Conservation (phyloP, 37 sponge, comb jelly and placozoan species). For the Beroe ovata region DNA sequence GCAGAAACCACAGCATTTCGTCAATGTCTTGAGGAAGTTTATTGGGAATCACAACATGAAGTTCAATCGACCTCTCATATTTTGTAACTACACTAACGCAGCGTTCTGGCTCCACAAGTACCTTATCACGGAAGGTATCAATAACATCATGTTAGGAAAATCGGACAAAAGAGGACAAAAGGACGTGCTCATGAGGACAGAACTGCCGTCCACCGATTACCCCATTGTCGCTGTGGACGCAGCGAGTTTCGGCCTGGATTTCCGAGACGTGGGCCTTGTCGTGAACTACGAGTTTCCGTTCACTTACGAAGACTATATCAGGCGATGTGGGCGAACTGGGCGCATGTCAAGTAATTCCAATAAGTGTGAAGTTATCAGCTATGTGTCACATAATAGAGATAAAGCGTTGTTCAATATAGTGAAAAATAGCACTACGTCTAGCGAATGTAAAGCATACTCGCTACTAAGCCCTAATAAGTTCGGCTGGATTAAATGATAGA, state of each 20-base stretch:
- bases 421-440: not conserved
- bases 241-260: slow-evolving; percentile 2
- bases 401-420: slow-evolving; percentile 22
- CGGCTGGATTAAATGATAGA: slow-evolving; percentile 43
- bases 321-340: slow-evolving; percentile 21
- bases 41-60: not conserved
- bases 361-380: slow-evolving; percentile 17
- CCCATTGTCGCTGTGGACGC: slow-evolving; percentile 12
- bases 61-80: slow-evolving; percentile 17
- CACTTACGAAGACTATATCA: slow-evolving; percentile 40
- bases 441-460: not conserved
- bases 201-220: slow-evolving; percentile 6
- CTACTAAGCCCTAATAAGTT: slow-evolving; percentile 14
- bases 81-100: slow-evolving; percentile 23
- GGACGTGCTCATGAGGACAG: not conserved
- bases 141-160: not conserved
- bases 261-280: slow-evolving; percentile 17
- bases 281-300: slow-evolving; percentile 59
- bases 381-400: not conserved
- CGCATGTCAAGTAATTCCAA: slow-evolving; percentile 22
- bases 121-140: not conserved
- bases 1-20: not conserved
- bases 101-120: slow-evolving; percentile 48
- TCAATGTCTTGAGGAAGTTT: not conserved
- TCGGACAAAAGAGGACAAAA: not conserved